These are phyloP conservation scores for Trissolcus basalis DNA, from an alignment of 1,140 invertebrate genomes.

Conservation along the genomic window DNA sequence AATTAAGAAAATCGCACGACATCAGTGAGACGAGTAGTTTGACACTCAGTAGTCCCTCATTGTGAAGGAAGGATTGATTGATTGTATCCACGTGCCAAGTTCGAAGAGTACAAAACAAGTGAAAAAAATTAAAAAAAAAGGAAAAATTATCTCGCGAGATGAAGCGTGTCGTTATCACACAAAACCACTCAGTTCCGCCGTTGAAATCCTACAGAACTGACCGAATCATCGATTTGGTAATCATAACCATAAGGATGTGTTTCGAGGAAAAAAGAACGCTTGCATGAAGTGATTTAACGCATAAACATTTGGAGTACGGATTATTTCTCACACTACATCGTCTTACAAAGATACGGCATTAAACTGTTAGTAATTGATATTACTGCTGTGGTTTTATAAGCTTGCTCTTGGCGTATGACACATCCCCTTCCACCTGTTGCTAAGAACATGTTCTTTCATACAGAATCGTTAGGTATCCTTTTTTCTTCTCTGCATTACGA, in stretches of 20 bases:
- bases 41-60: slow-evolving; percentile 40
- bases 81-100: slow-evolving; percentile 31
- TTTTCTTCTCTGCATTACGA: slow-evolving; percentile 31
- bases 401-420: slow-evolving; percentile 50
- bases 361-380: slow-evolving; percentile 57
- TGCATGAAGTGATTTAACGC: slow-evolving; percentile 1
- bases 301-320: slow-evolving; percentile 21
- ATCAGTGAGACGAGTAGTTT: slow-evolving; percentile 23
- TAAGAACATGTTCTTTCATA: slow-evolving; percentile 42
- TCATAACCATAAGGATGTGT: slow-evolving; percentile 11
- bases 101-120: slow-evolving; percentile 22
- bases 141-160: slow-evolving; percentile 1
- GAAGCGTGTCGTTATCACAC: slow-evolving; percentile 44
- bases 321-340: slow-evolving; percentile 49
- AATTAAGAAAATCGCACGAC: slow-evolving; percentile 23
- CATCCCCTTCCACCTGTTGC: slow-evolving; percentile 49
- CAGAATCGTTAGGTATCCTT: slow-evolving; percentile 42
- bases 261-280: slow-evolving; percentile 2
- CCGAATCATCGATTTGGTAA: slow-evolving; percentile 33
- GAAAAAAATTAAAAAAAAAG: slow-evolving; percentile 2
- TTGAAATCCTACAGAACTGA: slow-evolving; percentile 29
- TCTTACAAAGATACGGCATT: slow-evolving; percentile 50
- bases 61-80: slow-evolving; percentile 26
- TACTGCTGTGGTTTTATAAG: slow-evolving; percentile 56
- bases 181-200: slow-evolving; percentile 39